Base-by-base conservation (phyloP, 2,888 invertebrate genomes). In the Panzeria rudis region DNA sequence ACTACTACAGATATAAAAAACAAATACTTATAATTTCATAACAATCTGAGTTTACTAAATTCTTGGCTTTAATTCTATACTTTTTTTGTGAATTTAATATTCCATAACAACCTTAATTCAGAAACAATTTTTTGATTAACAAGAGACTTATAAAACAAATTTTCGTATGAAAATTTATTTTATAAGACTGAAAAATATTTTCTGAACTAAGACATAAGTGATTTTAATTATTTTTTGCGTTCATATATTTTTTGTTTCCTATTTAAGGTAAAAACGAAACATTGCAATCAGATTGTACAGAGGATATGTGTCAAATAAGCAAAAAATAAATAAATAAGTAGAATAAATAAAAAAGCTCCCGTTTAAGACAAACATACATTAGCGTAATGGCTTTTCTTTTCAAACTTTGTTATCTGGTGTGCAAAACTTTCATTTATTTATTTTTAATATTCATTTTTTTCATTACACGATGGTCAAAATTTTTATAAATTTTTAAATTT, bases 231-330 rank as follows among this genome's bases (percentile, higher is more conserved):
- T 4, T 3, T 62, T 62, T 38, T 41, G 13, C 11, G 2, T 41
- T 41, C 13, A 29, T 25, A 6, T 52, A 29, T 29, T 29, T 29
- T 29, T 13, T 15, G 41, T 11, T 41, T 54, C 17, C 11, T 76
- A 15, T 20, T 17, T 17, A 15, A 15, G 13, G 8, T 20, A 3
- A 62, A 76, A 44, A 47, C 35, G 23, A 32, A 44, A 20, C n/a
- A 59, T 25, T 56, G 3, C 11, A 50, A 59, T 59, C 68, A 20
- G 68, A 50, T 69, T 50, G 59, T 17, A 35, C 11, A 25, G 41
- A 54, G 41, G 47, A 78, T 61, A 29, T 61, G 69, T 78, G 69
- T 69, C 69, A 62, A 69, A 61, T 69, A 32, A 32, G 44, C 50
- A 29, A 52, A 29, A 29, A 29, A 29, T 29, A 54, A 64, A 54